A percentile compares a stretch with the other conserved stretches of the same genome.
Evolutionary conservation across 2,113 vertebrate genomes (phyloP).

Genomic region (Capra hircus): DNA sequence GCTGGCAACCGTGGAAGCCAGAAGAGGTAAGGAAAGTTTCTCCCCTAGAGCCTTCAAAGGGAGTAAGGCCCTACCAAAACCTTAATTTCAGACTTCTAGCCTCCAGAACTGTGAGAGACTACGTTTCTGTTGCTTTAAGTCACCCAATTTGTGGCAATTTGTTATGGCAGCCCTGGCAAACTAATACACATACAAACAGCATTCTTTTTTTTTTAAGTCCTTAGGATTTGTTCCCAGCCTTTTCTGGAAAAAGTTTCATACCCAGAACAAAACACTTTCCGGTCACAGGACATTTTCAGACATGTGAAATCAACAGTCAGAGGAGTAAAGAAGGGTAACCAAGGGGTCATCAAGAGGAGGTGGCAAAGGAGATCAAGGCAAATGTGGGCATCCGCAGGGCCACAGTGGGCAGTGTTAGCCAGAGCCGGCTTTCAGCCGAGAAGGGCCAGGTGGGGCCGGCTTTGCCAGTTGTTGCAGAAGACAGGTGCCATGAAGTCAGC

Average conservation of each 20-base stretch:
- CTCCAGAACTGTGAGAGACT: background rate
- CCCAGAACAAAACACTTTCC: background rate
- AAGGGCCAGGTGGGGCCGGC: background rate
- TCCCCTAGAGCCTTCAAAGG: background rate
- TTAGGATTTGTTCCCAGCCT: background rate
- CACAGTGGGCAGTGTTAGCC: background rate
- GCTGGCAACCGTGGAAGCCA: background rate
- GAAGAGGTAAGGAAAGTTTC: background rate
- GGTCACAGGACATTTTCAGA: background rate
- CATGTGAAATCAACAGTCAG: background rate
- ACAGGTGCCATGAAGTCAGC: conserved; percentile 23
- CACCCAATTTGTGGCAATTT: background rate
- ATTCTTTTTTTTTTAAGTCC: background rate
- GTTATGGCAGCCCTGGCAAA: background rate
- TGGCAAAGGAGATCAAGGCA: background rate
- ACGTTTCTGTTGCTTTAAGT: background rate
- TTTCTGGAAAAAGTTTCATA: background rate
- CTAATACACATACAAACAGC: background rate
- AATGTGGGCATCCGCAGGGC: background rate
- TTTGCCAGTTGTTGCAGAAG: background rate
- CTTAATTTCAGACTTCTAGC: background rate
- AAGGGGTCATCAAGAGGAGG: background rate
- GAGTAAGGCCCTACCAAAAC: background rate
- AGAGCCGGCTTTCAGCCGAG: background rate
- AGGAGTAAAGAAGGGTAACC: background rate